Conservation (phyloP, 2,113 vertebrate genomes). For the Phrynosoma platyrhinos region DNA sequence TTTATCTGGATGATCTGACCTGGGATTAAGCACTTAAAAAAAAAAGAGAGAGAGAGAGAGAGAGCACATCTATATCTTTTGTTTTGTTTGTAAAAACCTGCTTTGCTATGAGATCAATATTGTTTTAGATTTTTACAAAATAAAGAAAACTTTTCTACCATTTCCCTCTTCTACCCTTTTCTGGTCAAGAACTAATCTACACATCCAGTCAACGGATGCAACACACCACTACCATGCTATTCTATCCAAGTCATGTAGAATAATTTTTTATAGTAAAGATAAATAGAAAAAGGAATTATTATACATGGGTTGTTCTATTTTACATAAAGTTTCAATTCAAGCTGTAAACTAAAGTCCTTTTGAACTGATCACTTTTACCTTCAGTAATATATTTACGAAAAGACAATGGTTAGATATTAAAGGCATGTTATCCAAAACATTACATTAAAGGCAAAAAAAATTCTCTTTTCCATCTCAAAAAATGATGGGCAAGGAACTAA, state of each 20-base stretch:
- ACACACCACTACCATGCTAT: conserved; percentile 70
- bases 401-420: conserved; percentile 71
- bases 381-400: conserved; percentile 74
- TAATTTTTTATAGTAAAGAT: conserved; percentile 80
- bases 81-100: conserved; percentile 67
- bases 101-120: conserved; percentile 68
- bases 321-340: conserved; percentile 82
- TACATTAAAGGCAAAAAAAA: conserved; percentile 79
- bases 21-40: conserved; percentile 56
- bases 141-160: conserved; percentile 61
- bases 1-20: conserved; percentile 60
- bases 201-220: conserved; percentile 70
- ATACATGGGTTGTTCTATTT: conserved; percentile 80
- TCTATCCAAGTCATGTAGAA: conserved; percentile 68
- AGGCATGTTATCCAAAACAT: conserved; percentile 77
- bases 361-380: conserved; percentile 78
- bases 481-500: conserved; percentile 54
- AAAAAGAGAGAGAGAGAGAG: conserved; percentile 66
- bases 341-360: conserved; percentile 84
- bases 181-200: conserved; percentile 74
- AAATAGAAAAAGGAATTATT: conserved; percentile 83
- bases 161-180: conserved; percentile 61
- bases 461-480: conserved; percentile 70
- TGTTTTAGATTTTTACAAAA: conserved; percentile 57
- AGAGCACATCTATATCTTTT: conserved; percentile 70